Evolutionary conservation across 1,140 invertebrate species (phyloP).

Genomic region (Parasteatoda tepidariorum): DNA sequence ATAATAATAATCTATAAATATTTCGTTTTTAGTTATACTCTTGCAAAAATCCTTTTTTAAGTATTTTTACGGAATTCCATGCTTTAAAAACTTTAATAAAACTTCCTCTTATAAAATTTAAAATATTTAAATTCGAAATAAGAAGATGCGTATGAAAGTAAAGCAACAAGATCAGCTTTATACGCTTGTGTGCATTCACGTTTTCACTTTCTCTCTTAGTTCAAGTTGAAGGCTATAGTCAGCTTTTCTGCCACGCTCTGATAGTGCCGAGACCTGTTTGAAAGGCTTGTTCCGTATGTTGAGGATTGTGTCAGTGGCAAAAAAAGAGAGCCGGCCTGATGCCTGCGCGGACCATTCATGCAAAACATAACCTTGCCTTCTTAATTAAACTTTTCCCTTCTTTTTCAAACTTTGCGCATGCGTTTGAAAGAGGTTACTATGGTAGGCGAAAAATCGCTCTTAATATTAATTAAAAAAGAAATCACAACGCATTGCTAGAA

Average conservation of each 20-base stretch:
- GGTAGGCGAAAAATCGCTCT: background rate
- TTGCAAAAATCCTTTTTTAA: too few relatives aligned
- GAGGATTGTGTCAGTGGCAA: constrained; percentile 50
- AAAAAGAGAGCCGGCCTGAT: constrained; percentile 29
- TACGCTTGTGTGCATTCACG: constrained; percentile 35
- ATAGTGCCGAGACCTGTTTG: constrained; percentile 12
- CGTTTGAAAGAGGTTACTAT: background rate
- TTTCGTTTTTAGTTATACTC: too few relatives aligned
- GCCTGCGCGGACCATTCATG: constrained; percentile 31
- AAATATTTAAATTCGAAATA: too few relatives aligned
- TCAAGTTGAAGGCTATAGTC: constrained; percentile 57
- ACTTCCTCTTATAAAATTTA: too few relatives aligned
- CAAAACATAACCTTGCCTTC: constrained; percentile 7
- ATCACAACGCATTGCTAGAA: too few relatives aligned
- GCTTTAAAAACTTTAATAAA: too few relatives aligned
- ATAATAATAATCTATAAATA: too few relatives aligned
- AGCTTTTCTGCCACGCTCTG: constrained; percentile 18
- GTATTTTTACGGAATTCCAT: too few relatives aligned
- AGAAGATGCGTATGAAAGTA: too few relatives aligned
- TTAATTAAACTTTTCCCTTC: background rate
- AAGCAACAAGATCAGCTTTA: constrained; percentile 26
- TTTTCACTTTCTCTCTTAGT: constrained; percentile 40
- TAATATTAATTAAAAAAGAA: too few relatives aligned
- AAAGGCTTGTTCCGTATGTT: constrained; percentile 24
- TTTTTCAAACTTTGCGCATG: background rate